Conservation (phyloP, 2,888 invertebrate genomes). For the Aphodius granarius region DNA sequence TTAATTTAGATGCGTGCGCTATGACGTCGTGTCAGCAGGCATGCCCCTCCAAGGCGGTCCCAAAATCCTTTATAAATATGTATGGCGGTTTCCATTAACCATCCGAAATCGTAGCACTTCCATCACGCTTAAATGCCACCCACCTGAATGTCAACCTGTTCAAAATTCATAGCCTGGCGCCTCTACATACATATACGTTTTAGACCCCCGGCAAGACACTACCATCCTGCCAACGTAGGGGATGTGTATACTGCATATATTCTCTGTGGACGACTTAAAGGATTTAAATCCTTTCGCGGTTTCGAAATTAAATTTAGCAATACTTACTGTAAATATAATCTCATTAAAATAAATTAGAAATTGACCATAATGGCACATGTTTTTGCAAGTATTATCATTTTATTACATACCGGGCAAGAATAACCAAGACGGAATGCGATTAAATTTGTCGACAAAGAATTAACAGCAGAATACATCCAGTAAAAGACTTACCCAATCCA, state of each 20-base stretch:
- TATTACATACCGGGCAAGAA: too few relatives aligned
- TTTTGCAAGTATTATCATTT: too few relatives aligned
- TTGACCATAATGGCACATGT: too few relatives aligned
- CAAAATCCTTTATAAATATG: constrained; percentile 22
- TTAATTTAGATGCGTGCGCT: not conserved
- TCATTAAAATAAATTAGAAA: too few relatives aligned
- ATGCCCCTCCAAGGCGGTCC: constrained; percentile 1
- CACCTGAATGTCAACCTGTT: constrained; percentile 27
- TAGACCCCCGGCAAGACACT: constrained; percentile 1
- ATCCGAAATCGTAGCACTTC: constrained; percentile 4
- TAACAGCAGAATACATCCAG: too few relatives aligned
- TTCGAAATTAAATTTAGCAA: too few relatives aligned
- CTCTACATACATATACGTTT: constrained; percentile 4
- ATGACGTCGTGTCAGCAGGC: not conserved
- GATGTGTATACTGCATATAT: not conserved
- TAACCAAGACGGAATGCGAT: too few relatives aligned
- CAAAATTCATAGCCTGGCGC: constrained; percentile 23
- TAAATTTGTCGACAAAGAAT: too few relatives aligned
- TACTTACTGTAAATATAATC: too few relatives aligned
- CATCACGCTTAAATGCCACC: constrained; percentile 6
- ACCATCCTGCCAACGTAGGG: not conserved
- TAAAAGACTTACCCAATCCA: too few relatives aligned
- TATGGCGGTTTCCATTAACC: constrained; percentile 27
- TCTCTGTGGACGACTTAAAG: not conserved
- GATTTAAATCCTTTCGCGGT: not conserved